Percentiles rank a stretch among this genome's conserved stretches.
Conservation (phyloP, 2,797 vertebrate genomes). For the Coregonus sp. region DNA sequence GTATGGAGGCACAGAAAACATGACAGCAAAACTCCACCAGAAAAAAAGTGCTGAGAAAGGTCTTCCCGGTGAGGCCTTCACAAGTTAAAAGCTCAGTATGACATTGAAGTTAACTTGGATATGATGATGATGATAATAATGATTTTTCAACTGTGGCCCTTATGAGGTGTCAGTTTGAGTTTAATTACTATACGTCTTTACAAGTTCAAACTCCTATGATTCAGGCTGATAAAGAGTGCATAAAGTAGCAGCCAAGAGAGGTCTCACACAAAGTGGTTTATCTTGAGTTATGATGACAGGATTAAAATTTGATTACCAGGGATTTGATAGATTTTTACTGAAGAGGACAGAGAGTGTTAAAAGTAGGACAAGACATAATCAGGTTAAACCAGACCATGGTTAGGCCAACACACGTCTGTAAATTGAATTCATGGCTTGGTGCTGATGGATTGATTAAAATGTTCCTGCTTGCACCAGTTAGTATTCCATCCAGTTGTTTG, state of each 20-base stretch:
- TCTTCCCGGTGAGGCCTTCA: background rate
- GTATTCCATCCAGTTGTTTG: slow-evolving; percentile 54
- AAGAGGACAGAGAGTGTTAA: slow-evolving; percentile 47
- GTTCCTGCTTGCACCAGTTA: slow-evolving; percentile 54
- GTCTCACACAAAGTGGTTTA: background rate
- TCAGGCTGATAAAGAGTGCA: background rate
- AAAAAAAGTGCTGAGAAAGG: background rate
- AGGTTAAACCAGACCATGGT: slow-evolving; percentile 62
- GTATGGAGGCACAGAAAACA: slow-evolving; percentile 40
- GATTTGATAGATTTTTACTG: background rate
- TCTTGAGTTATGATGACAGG: no score
- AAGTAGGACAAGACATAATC: slow-evolving; percentile 61
- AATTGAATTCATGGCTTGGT: slow-evolving; percentile 30
- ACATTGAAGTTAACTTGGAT: background rate
- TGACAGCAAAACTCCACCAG: slow-evolving; percentile 31
- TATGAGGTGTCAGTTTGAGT: no score
- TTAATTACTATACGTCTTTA: background rate
- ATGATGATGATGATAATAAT: background rate
- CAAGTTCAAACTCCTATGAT: background rate
- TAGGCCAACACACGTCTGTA: slow-evolving; percentile 59
- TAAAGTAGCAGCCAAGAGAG: background rate
- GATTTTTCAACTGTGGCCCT: background rate
- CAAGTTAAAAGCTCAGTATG: no score
- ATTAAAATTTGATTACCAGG: background rate
- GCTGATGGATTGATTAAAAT: slow-evolving; percentile 49